A percentile compares a stretch with the other conserved stretches of the same genome.
Evolutionary conservation across 2,797 vertebrate genomes (phyloP).

Genomic region (Amblyopsis hoosieri): DNA sequence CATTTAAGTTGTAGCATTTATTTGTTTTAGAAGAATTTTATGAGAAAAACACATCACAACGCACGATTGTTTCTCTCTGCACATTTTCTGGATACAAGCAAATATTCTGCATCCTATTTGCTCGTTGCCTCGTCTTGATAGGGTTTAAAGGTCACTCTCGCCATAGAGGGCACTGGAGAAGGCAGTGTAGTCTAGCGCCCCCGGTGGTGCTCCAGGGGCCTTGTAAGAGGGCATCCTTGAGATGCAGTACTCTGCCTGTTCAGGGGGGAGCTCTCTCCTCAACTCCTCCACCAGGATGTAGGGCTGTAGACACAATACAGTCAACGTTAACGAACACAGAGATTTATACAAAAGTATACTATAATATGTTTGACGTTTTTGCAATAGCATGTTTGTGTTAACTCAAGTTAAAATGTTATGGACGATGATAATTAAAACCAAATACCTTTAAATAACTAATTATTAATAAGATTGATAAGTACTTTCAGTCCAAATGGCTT

Average conservation of each 20-base stretch:
- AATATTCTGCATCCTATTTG: constrained; percentile 35
- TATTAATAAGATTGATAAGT: too few relatives aligned
- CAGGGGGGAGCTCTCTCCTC: constrained; percentile 92
- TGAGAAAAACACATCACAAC: constrained; percentile 23
- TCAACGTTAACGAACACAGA: background rate
- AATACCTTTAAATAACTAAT: too few relatives aligned
- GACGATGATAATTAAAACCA: too few relatives aligned
- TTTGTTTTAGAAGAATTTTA: constrained; percentile 23
- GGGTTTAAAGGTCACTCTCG: constrained; percentile 96
- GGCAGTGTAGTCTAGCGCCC: constrained; percentile 97
- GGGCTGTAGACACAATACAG: constrained; percentile 75
- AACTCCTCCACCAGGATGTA: constrained; percentile 95
- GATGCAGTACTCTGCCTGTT: constrained; percentile 98
- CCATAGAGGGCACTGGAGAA: constrained; percentile 98
- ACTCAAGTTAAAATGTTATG: too few relatives aligned
- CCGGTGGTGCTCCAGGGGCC: constrained; percentile 83
- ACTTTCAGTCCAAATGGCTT: background rate
- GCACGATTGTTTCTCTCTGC: background rate
- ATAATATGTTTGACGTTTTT: too few relatives aligned
- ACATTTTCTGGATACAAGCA: background rate
- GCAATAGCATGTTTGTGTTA: too few relatives aligned
- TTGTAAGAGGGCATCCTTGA: constrained; percentile 90
- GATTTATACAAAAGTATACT: too few relatives aligned
- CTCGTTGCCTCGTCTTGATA: constrained; percentile 20
- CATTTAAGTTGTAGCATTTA: constrained; percentile 7